Percentiles rank a stretch among this genome's conserved stretches.
phyloP scores from a whole-genome alignment of 2,797 vertebrate genomes.

The Enteromius radiatus region DNA sequence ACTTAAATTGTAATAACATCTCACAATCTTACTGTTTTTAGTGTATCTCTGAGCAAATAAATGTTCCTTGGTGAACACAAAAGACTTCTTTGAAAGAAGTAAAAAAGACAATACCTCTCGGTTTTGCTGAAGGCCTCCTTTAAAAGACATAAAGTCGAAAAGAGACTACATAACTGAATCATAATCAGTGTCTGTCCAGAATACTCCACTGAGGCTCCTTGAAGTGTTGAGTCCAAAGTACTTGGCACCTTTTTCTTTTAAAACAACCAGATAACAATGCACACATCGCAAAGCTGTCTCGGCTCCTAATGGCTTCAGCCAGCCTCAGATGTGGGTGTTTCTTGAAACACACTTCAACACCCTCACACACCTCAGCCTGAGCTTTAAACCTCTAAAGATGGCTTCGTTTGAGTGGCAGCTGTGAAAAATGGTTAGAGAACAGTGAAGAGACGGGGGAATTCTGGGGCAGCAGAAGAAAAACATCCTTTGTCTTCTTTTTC shows the following conservation, averaged over 20 bases:
- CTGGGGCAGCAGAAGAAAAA: constrained; percentile 43
- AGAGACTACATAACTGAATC: not conserved
- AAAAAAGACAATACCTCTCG: not conserved
- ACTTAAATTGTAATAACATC: not conserved
- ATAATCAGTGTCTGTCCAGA: constrained; percentile 1
- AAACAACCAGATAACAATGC: constrained; percentile 18
- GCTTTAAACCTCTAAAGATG: constrained; percentile 40
- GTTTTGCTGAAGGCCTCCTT: not conserved
- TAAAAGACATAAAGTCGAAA: not conserved
- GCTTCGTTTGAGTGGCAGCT: constrained; percentile 43
- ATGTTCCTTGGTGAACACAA: not conserved
- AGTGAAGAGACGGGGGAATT: constrained; percentile 26
- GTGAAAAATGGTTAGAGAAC: constrained; percentile 55
- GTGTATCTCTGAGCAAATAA: not conserved
- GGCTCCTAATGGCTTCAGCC: constrained; percentile 34
- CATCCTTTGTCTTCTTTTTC: constrained; percentile 43
- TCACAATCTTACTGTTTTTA: not conserved
- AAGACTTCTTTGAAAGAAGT: not conserved
- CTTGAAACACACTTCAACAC: constrained; percentile 43
- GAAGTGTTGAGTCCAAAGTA: not conserved
- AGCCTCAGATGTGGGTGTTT: constrained; percentile 29
- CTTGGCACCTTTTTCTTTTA: not conserved
- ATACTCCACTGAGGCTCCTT: not conserved
- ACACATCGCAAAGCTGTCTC: constrained; percentile 18
- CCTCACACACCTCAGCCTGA: constrained; percentile 33